Evolutionary conservation across 2,888 invertebrate genomes (phyloP).

Genomic region (Phengaris arion): DNA sequence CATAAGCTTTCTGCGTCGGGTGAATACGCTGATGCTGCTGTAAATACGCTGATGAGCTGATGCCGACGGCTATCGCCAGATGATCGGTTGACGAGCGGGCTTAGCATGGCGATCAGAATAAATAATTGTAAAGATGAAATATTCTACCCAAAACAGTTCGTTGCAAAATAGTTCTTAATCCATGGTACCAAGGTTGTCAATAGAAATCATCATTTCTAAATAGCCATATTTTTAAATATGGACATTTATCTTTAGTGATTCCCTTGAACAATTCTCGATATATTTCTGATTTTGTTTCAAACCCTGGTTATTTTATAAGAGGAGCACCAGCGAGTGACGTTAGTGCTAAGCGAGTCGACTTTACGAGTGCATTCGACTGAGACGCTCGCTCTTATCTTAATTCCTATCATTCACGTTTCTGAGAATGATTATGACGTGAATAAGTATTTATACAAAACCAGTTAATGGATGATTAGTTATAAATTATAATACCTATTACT

Average conservation of each 20-base stretch:
- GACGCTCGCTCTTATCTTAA: not conserved
- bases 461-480: conserved; percentile 1
- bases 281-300: not conserved
- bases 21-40: not conserved
- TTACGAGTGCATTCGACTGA: not conserved
- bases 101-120: too few relatives aligned
- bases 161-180: too few relatives aligned
- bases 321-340: not conserved
- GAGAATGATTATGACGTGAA: not conserved
- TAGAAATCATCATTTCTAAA: too few relatives aligned
- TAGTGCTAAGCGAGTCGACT: too few relatives aligned
- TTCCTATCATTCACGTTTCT: conserved; percentile 10
- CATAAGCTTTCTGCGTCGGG: not conserved
- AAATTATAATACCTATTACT: not conserved
- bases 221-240: too few relatives aligned
- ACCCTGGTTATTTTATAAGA: not conserved
- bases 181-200: too few relatives aligned
- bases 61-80: not conserved
- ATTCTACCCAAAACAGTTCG: too few relatives aligned
- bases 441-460: not conserved
- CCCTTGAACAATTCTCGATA: not conserved
- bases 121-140: too few relatives aligned
- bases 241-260: not conserved
- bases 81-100: not conserved
- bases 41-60: not conserved